Evolutionary conservation across 2,888 invertebrate genomes (phyloP), one percentile per base, ranked within the genome.

Genomic region (Ferdinandea cuprea): DNA sequence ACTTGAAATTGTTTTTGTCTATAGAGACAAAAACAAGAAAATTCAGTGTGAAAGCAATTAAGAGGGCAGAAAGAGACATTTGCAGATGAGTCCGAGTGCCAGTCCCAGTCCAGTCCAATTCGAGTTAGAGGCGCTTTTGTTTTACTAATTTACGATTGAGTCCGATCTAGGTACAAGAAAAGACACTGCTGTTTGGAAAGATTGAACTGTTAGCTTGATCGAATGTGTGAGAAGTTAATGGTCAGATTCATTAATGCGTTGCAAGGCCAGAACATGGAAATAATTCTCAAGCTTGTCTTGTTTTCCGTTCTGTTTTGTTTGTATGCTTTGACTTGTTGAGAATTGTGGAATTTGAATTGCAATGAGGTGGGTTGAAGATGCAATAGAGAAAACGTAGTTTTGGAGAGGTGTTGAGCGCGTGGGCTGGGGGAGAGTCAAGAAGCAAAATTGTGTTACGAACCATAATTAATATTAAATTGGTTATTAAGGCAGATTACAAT

Each of bases 151-250:
- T 74, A 63, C 48, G 37, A 61, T 61, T 17, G 44, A 19, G 46
- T 15, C 32, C 40, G 61, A 54, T 40, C 13, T 32, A 9, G 17
- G 17, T 19, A n/a, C 52, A 3, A 13, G 5, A 25, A 25, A 4
- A 6, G 15, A 7, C 2, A 52, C 46, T 63, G 54, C 65, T 74
- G 32, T 66, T 65, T 74, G 74, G n/a, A 74, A 71, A 76, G 69
- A 80, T 76, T 76, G 69, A 80, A 81, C 76, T 81, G 76, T 76
- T 65, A 71, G 65, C 50, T 76, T 77, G 80, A 81, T 76, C 63
- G 76, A 81, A 81, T 77, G 76, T 69, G 80, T 76, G 76, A 81
- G 80, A 69, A 76, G 52, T 69, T 80, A 80, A 69, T 80, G 69
- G 56, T 80, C 63, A 30, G 69, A 63, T 69, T 80, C 69, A 50